Base-by-base conservation (phyloP, 2,113 vertebrate species). In the Excalfactoria chinensis region DNA sequence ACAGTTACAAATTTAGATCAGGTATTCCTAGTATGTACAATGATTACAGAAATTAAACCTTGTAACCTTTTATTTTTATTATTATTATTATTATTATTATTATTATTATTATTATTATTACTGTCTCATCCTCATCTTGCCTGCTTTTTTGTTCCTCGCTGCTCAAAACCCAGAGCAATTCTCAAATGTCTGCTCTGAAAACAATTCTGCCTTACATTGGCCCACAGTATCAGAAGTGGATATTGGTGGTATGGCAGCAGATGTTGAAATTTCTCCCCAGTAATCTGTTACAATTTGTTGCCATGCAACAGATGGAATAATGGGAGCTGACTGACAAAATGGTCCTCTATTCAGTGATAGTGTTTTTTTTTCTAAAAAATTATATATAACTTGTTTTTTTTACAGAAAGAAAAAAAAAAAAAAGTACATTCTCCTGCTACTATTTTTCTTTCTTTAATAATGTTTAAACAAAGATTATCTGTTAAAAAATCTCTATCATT, bases 401-500 rank as follows among this genome's bases (percentile, higher is more conserved):
- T 11, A 40, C 6, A 26, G 35, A 20, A 79, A 55, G 25, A 5
- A 80, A 18, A 32, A 1, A 69, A 41, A 3, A 66, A 7, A 19
- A n/a, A n/a, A n/a, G n/a, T n/a, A 49, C 2, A 37, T 15, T 84
- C 30, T 9, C 66, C 16, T 70, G 19, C 3, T 86, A 18, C 37
- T 60, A 60, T n/a, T 60, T n/a, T 69, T 0, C 5, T 84, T 84
- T 4, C 21, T 34, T 9, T 51, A 12, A 6, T 48, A 64, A 53
- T 26, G 34, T 25, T 19, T 46, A 53, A 67, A 48, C 25, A 4
- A 22, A 3, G 62, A 32, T 67, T 70, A 43, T 8, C 19, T 48
- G 3, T n/a, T 40, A 60, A 63, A 63, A 76, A 67, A 40, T 18
- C 3, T 0, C 18, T 63, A 15, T 30, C 0, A 2, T 44, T 59